These are phyloP conservation scores for Yponomeuta evonymella DNA, from an alignment of 2,888 invertebrate genomes.

Conservation along the genomic window DNA sequence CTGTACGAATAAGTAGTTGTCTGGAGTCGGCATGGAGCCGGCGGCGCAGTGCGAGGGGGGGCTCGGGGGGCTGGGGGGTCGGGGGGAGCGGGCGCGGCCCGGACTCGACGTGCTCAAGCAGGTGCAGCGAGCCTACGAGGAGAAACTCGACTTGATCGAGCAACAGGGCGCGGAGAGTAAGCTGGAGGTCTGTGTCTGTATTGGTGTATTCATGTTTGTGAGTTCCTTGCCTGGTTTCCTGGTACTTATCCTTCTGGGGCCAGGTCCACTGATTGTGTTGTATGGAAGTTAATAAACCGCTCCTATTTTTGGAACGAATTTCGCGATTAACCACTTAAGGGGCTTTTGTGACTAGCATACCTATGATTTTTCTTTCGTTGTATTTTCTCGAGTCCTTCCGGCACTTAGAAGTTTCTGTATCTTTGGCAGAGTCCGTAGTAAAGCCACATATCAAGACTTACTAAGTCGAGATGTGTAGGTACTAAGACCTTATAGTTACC, in stretches of 20 bases:
- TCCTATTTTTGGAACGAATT: no score
- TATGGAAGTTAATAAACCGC: no score
- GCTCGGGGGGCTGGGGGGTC: slow-evolving; percentile 29
- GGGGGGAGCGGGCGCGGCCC: slow-evolving; percentile 35
- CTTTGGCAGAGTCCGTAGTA: no score
- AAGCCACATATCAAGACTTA: no score
- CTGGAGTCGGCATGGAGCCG: not conserved
- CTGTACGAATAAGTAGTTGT: not conserved
- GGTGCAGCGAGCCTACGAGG: slow-evolving; percentile 78
- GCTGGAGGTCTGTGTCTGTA: slow-evolving; percentile 44
- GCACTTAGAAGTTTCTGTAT: no score
- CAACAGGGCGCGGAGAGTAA: slow-evolving; percentile 44
- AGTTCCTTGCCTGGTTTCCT: not conserved
- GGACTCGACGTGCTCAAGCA: slow-evolving; percentile 73
- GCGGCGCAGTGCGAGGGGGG: slow-evolving; percentile 30
- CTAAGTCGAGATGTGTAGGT: no score
- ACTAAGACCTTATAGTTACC: no score
- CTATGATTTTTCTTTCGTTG: no score
- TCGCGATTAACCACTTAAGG: no score
- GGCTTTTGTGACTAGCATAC: no score
- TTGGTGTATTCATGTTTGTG: not conserved
- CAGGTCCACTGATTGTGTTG: no score
- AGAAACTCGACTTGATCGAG: slow-evolving; percentile 76
- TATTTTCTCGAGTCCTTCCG: no score
- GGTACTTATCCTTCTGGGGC: not conserved